Evolutionary conservation across 2,888 invertebrate species (phyloP), one percentile per base, ranked within the genome.

Genomic region (Lycia hirtaria): DNA sequence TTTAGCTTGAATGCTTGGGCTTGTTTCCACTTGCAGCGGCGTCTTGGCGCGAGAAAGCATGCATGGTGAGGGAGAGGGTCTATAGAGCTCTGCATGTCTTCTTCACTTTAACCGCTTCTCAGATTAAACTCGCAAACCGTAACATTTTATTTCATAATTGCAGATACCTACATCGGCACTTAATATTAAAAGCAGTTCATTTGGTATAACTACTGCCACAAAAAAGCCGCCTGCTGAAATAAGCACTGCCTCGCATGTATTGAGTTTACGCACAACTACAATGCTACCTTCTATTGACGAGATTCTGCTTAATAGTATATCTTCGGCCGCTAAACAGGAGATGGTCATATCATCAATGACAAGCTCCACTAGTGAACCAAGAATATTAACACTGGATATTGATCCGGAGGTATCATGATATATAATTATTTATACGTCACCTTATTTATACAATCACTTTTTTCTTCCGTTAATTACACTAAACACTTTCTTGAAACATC

Each of bases 281-380:
- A 93, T 93, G 87, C 85, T 93, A 83, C 93, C 93, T 78, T 92
- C 92, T 81, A 82, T 94, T 86, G 92, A 93, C 80, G 93, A 93
- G 81, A 92, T 94, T 84, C 86, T 94, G 86, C 93, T 93, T 85
- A 93, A 93, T 85, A 93, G 92, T 90, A 89, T 93, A 78, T 90
- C 94, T 78, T 91, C 93, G 72, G 94, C 93, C 67, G 93, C 92
- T 85, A 93, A 93, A 88, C 92, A 94, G 85, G 91, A 93, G 72
- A 93, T 91, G 87, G 88, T 89, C 80, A 88, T 89, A 83, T 87
- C 89, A 74, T 87, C 88, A 76, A 90, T 91, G 85, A 87, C 81
- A 72, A 92, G 87, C 79, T 88, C 92, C 69, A 92, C 91, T 86
- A 81, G 77, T 76, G 88, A 91, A 88, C 90, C 92, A 79, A 91